A percentile compares a stretch with the other conserved stretches of the same genome.
These are phyloP conservation scores for Poicephalus meyeri DNA, from an alignment of 2,113 vertebrate species.

Conservation along the genomic window DNA sequence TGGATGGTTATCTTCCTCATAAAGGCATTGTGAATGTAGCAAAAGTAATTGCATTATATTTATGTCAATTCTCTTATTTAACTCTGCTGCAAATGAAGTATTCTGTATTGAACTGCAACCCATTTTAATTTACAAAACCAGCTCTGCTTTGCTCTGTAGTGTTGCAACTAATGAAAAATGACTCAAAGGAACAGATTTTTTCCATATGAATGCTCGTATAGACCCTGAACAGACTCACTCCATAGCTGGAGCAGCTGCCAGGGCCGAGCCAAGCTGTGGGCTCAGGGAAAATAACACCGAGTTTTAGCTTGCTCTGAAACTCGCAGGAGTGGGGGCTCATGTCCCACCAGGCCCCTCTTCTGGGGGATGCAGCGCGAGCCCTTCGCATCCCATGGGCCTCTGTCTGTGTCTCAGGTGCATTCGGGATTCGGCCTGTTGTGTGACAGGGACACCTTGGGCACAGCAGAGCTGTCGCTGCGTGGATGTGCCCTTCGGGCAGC, in stretches of 20 bases:
- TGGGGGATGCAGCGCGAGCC: not conserved
- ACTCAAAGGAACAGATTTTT: slow-evolving; percentile 57
- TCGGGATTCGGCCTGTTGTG: rapidly evolving
- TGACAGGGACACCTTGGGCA: not conserved
- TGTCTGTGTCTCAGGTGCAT: rapidly evolving
- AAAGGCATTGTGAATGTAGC: slow-evolving; percentile 51
- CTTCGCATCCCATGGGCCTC: not conserved
- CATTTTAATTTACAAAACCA: slow-evolving; percentile 63
- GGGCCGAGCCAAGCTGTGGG: not conserved
- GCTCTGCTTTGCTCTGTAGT: slow-evolving; percentile 41
- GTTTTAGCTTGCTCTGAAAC: not conserved
- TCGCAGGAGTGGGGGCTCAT: not conserved
- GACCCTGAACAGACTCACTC: not conserved
- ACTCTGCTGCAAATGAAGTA: slow-evolving; percentile 64
- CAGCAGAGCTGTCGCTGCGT: rapidly evolving
- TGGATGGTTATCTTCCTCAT: slow-evolving; percentile 61
- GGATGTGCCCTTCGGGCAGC: not conserved
- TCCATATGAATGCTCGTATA: slow-evolving; percentile 35
- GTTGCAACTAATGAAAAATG: slow-evolving; percentile 60
- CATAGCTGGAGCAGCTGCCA: not conserved
- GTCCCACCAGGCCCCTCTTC: not conserved
- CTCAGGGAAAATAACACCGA: not conserved
- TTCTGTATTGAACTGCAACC: slow-evolving; percentile 66
- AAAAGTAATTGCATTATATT: slow-evolving; percentile 66
- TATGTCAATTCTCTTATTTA: slow-evolving; percentile 70